Evolutionary conservation across 2,888 invertebrate species (phyloP).

Genomic region (Laothoe populi): DNA sequence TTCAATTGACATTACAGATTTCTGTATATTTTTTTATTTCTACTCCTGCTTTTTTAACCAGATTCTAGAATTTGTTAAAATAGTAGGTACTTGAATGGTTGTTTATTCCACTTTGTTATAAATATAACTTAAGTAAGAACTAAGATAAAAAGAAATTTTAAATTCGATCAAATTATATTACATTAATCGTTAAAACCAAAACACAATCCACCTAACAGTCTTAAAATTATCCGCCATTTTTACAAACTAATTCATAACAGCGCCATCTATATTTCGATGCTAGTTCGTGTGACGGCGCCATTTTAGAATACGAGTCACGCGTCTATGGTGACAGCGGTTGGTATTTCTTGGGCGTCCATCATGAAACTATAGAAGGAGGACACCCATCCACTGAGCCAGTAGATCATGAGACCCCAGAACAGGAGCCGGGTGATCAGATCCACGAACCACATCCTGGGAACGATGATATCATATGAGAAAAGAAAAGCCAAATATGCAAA

Average conservation of each 20-base stretch:
- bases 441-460: conserved; percentile 93
- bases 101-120: too few relatives aligned
- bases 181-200: neutral
- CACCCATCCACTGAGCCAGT: conserved; percentile 73
- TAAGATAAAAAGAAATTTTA: too few relatives aligned
- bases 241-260: neutral
- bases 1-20: too few relatives aligned
- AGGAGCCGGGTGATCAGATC: conserved; percentile 89
- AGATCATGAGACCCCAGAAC: conserved; percentile 87
- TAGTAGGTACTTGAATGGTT: too few relatives aligned
- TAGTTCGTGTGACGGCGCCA: neutral
- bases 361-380: conserved; percentile 51
- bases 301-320: conserved; percentile 37
- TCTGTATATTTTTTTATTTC: too few relatives aligned
- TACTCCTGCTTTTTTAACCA: too few relatives aligned
- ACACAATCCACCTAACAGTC: neutral
- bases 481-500: too few relatives aligned
- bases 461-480: conserved; percentile 38
- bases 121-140: too few relatives aligned
- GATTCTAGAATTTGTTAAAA: too few relatives aligned
- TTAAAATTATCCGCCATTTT: neutral
- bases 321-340: conserved; percentile 52
- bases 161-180: too few relatives aligned
- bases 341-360: conserved; percentile 43
- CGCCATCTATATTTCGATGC: neutral